phyloP scores from a whole-genome alignment of 2,797 vertebrate genomes.

The Smutsia temminckii region DNA sequence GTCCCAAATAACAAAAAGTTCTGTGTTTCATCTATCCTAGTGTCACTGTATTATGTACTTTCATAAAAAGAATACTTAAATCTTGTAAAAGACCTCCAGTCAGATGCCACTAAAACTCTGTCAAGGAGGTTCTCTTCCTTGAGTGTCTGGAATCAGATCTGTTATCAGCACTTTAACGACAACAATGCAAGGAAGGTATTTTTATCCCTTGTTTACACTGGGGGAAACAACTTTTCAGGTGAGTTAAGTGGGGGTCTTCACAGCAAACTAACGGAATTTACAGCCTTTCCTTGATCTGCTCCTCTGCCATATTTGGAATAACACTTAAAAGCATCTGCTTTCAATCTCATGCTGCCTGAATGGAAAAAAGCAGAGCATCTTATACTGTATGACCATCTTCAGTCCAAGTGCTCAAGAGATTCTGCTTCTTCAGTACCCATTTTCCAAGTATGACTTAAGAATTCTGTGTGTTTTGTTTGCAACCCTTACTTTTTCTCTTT shows the following conservation, averaged over 20 bases:
- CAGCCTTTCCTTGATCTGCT: neutral
- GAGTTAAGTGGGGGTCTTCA: neutral
- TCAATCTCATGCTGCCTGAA: neutral
- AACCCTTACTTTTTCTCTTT: neutral
- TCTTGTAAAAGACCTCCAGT: neutral
- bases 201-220: neutral
- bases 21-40: neutral
- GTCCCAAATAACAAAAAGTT: neutral
- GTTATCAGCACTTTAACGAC: neutral
- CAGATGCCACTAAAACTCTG: neutral
- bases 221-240: conserved; percentile 6
- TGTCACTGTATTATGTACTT: neutral
- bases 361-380: neutral
- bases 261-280: conserved; percentile 7
- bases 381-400: neutral
- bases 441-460: neutral
- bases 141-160: neutral
- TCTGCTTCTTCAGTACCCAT: neutral
- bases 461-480: neutral
- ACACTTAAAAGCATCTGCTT: conserved; percentile 22
- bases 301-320: neutral
- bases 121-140: neutral
- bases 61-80: neutral
- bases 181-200: neutral
- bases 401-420: neutral